A percentile compares a stretch with the other conserved stretches of the same genome.
These are phyloP conservation scores for Rugalucina vietnamica DNA, from an alignment of 2,888 invertebrate genomes.

Conservation along the genomic window DNA sequence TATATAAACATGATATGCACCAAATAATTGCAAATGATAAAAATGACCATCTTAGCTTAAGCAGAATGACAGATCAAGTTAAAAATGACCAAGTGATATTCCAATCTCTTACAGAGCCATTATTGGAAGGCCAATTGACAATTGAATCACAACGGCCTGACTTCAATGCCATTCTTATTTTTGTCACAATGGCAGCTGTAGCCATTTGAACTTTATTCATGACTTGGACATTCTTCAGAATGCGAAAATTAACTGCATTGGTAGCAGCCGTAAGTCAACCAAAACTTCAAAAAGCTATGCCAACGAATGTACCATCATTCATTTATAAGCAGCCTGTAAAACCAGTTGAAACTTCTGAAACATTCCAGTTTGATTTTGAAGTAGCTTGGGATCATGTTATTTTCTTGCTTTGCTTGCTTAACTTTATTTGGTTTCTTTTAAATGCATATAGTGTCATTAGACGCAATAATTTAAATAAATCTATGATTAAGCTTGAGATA, in stretches of 20 bases:
- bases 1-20: constrained; percentile 1
- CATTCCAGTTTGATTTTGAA: background rate
- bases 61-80: background rate
- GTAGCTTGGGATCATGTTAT: background rate
- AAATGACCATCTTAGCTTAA: background rate
- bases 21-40: background rate
- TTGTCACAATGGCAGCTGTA: background rate
- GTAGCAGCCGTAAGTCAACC: background rate
- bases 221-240: background rate
- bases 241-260: background rate
- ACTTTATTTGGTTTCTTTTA: background rate
- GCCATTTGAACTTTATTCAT: background rate
- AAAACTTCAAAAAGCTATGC: background rate
- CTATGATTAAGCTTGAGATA: background rate
- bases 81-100: background rate
- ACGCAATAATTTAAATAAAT: background rate
- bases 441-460: background rate
- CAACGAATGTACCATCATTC: background rate
- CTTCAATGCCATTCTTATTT: background rate
- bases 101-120: background rate
- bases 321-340: background rate
- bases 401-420: background rate
- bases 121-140: background rate
- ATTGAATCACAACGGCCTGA: background rate
- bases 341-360: background rate